These are phyloP conservation scores for Tenthredo mesomela DNA, from an alignment of 2,888 invertebrate genomes.

Conservation along the genomic window DNA sequence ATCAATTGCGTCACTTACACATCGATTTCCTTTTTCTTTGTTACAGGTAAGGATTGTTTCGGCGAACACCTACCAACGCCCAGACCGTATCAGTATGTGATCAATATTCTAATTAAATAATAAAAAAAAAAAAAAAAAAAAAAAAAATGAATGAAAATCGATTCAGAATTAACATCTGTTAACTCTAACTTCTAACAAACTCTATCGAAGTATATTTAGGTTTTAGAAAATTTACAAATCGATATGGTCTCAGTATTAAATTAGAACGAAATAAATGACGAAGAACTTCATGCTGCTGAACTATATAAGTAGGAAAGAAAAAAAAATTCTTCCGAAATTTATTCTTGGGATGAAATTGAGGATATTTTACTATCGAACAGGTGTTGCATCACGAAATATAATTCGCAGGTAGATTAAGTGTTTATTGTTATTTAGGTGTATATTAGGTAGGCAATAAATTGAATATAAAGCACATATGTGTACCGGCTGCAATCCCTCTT, in stretches of 20 bases:
- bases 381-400: not conserved
- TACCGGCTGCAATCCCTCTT: slow-evolving; percentile 11
- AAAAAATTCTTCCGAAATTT: not conserved
- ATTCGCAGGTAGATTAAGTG: slow-evolving; percentile 20
- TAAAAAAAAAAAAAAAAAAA: not conserved
- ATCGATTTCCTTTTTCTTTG: not conserved
- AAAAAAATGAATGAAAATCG: not conserved
- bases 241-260: too few relatives aligned
- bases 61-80: slow-evolving; percentile 23
- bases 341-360: not conserved
- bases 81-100: slow-evolving; percentile 47
- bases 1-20: not conserved
- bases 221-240: not conserved
- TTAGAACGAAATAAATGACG: not conserved
- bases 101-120: slow-evolving; percentile 34
- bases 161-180: not conserved
- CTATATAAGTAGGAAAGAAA: not conserved
- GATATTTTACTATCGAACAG: not conserved
- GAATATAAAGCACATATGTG: slow-evolving; percentile 11
- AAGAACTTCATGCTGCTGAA: not conserved
- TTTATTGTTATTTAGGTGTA: slow-evolving; percentile 16
- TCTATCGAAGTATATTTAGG: not conserved
- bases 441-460: slow-evolving; percentile 4
- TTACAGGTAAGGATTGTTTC: slow-evolving; percentile 47
- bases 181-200: not conserved